Evolutionary conservation across 2,113 vertebrate genomes (phyloP).

Genomic region (Oriolus oriolus): DNA sequence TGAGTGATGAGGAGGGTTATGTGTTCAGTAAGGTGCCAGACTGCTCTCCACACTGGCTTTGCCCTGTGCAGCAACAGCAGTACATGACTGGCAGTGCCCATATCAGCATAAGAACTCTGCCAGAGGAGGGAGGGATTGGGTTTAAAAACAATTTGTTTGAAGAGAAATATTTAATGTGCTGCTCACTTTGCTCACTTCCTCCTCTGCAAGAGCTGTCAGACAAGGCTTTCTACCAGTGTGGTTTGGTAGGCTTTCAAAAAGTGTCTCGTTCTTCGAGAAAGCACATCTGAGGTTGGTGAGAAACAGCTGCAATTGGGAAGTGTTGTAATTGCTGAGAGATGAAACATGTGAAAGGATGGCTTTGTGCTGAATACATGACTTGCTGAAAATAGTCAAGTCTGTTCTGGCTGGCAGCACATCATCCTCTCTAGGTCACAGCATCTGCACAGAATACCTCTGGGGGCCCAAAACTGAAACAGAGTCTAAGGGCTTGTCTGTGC

Average conservation of each 20-base stretch:
- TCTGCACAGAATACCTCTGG: not conserved
- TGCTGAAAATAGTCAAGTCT: not conserved
- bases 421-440: not conserved
- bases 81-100: not conserved
- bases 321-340: not conserved
- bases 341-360: not conserved
- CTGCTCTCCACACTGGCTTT: not conserved
- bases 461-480: not conserved
- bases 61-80: not conserved
- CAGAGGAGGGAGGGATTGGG: not conserved
- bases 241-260: not conserved
- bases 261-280: not conserved
- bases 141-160: not conserved
- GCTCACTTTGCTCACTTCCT: not conserved
- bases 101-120: not conserved
- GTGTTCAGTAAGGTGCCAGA: not conserved
- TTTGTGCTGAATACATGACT: not conserved
- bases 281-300: not conserved
- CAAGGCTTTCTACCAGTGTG: not conserved
- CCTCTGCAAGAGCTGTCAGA: not conserved
- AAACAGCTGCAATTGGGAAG: not conserved
- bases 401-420: not conserved
- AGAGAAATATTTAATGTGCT: not conserved
- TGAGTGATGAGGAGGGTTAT: not conserved
- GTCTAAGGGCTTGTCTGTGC: not conserved